Conservation (phyloP, 2,797 vertebrate species). For the Carapus acus region DNA sequence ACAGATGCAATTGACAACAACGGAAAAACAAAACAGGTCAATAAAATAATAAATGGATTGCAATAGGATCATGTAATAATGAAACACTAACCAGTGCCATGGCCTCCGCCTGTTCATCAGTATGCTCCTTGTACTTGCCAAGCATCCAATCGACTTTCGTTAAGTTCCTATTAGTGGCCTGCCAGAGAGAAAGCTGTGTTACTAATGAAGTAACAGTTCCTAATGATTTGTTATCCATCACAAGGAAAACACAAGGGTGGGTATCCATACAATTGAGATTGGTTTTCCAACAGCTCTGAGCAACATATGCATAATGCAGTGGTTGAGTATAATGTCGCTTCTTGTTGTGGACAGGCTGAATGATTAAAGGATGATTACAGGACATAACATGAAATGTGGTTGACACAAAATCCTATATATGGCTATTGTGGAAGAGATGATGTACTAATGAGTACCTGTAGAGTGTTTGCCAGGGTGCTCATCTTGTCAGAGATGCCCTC, state of each 20-base stretch:
- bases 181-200: conserved; percentile 3
- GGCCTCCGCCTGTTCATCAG: conserved; percentile 80
- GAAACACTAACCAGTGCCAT: conserved; percentile 77
- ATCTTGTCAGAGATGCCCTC: conserved; percentile 83
- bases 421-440: too few species aligned
- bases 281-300: too few species aligned
- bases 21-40: not conserved
- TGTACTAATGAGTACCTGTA: conserved; percentile 74
- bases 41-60: not conserved
- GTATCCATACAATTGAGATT: too few species aligned
- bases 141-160: conserved; percentile 87
- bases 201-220: too few species aligned
- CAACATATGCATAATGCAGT: too few species aligned
- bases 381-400: too few species aligned
- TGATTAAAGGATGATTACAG: too few species aligned
- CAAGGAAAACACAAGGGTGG: too few species aligned
- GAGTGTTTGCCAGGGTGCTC: conserved; percentile 82
- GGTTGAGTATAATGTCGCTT: too few species aligned
- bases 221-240: too few species aligned
- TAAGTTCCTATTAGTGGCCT: conserved; percentile 90
- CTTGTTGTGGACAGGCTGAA: too few species aligned
- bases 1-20: not conserved
- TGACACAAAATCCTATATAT: too few species aligned
- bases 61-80: not conserved
- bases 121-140: conserved; percentile 84